Conservation (phyloP, 1,140 invertebrate genomes). For the Zaprionus kolodkinae region DNA sequence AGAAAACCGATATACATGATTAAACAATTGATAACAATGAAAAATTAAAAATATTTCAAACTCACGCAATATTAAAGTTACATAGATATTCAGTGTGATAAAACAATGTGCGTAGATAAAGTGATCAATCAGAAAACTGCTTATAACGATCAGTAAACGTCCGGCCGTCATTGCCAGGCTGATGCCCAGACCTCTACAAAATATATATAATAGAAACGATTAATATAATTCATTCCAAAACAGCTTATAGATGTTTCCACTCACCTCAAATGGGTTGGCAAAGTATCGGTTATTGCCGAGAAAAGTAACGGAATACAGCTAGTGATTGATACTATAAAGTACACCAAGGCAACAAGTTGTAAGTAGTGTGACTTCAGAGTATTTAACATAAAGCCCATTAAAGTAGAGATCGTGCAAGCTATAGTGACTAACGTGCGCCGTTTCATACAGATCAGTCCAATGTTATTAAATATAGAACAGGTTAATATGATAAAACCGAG, state of each 20-base stretch:
- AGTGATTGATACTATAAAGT: background rate
- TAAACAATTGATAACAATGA: background rate
- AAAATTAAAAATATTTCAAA: background rate
- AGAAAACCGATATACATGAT: no score
- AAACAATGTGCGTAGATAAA: background rate
- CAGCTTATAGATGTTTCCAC: background rate
- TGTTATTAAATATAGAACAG: background rate
- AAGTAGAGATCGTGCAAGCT: background rate
- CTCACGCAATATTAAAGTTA: no score
- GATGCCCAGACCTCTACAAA: background rate
- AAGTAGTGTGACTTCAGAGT: background rate
- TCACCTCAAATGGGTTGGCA: constrained; percentile 6
- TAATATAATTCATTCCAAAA: background rate
- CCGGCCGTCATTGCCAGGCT: background rate
- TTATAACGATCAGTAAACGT: background rate
- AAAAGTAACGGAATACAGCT: background rate
- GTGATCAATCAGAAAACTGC: background rate
- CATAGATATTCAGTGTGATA: background rate
- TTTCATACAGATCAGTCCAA: background rate
- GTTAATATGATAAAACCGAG: background rate
- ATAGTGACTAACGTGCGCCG: background rate
- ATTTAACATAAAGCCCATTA: background rate
- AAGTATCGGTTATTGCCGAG: background rate
- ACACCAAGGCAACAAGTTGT: background rate
- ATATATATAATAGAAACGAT: background rate